Percentiles rank a stretch among this genome's conserved stretches.
Evolutionary conservation across 2,113 vertebrate species (phyloP).

Genomic region (Saccopteryx leptura): DNA sequence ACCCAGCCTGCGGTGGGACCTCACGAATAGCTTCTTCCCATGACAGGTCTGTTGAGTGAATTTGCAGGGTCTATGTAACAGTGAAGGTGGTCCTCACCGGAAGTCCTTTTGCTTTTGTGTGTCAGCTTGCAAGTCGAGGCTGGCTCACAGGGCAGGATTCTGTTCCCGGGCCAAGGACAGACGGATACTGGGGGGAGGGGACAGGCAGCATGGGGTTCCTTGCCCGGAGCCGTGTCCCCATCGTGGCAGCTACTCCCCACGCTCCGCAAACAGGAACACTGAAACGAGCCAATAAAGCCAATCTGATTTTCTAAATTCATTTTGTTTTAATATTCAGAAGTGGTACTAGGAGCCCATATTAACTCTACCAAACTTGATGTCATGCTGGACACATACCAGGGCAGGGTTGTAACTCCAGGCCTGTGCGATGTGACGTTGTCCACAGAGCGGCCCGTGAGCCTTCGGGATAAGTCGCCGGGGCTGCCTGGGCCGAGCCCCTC

Average conservation of each 20-base stretch:
- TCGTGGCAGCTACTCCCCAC: rapidly evolving
- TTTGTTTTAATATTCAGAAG: slow-evolving; percentile 55
- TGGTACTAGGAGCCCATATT: slow-evolving; percentile 38
- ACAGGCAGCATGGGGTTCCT: rapidly evolving
- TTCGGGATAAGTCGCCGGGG: rapidly evolving
- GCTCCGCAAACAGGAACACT: neutral
- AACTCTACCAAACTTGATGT: neutral
- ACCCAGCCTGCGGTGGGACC: neutral
- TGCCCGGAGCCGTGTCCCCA: rapidly evolving
- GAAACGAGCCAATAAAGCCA: neutral
- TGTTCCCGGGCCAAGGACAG: neutral
- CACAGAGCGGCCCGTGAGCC: neutral
- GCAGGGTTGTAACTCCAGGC: neutral
- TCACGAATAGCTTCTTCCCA: neutral
- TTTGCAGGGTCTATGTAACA: too few relatives aligned
- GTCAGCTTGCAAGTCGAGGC: neutral
- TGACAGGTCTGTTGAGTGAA: neutral
- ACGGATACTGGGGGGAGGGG: neutral
- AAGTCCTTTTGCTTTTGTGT: neutral
- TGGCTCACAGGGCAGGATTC: neutral
- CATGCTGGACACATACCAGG: neutral
- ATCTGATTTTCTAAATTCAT: slow-evolving; percentile 39
- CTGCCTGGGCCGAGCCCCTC: neutral
- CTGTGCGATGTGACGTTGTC: neutral
- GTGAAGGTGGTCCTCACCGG: neutral